phyloP scores from a whole-genome alignment of 1,140 invertebrate species.

The Scaptodrosophila lebanonensis region DNA sequence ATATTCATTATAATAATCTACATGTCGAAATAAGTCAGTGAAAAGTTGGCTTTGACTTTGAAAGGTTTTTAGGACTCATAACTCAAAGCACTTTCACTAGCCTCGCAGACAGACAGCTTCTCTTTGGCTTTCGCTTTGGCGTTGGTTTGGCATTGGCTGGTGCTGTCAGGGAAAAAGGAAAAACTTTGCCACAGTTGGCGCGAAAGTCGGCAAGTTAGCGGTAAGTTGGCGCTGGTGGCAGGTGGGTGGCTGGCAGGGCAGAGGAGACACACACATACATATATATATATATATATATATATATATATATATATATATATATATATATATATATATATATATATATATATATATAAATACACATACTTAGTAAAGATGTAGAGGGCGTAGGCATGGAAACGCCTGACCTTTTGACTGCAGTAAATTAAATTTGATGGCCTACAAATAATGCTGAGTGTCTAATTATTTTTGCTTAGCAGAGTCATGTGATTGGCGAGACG shows the following conservation, averaged over 20 bases:
- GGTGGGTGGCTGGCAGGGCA: no score
- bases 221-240: no score
- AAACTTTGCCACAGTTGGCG: constrained; percentile 30
- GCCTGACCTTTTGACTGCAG: constrained; percentile 50
- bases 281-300: no score
- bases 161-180: no score
- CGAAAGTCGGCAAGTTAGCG: not conserved
- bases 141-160: no score
- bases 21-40: constrained; percentile 27
- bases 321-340: no score
- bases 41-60: constrained; percentile 42
- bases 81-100: constrained; percentile 47
- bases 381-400: constrained; percentile 44
- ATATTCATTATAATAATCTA: constrained; percentile 69
- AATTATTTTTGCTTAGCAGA: constrained; percentile 52
- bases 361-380: no score
- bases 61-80: constrained; percentile 34
- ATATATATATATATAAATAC: no score
- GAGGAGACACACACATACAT: not conserved
- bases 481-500: constrained; percentile 9
- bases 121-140: no score
- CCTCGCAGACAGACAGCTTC: constrained; percentile 13
- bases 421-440: constrained; percentile 73
- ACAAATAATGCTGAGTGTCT: constrained; percentile 72
- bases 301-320: no score